Evolutionary conservation across 2,113 vertebrate species (phyloP).

Genomic region (Bubo scandiacus): DNA sequence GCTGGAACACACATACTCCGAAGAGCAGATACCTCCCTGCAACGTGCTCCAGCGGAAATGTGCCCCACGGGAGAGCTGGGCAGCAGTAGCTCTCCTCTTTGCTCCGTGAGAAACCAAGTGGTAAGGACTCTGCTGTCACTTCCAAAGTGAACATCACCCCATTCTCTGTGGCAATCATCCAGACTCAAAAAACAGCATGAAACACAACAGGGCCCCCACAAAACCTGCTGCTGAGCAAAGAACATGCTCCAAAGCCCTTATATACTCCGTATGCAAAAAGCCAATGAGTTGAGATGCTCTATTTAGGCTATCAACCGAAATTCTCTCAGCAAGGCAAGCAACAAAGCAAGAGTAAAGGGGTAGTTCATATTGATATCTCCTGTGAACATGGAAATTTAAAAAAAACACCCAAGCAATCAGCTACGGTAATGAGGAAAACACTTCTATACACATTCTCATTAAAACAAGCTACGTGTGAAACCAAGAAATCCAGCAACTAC

Average conservation of each 20-base stretch:
- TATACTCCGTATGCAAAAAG: fast-evolving
- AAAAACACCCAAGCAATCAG: neutral
- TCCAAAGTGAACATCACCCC: neutral
- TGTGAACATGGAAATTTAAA: fast-evolving
- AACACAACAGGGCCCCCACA: neutral
- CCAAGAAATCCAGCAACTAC: neutral
- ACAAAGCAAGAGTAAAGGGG: neutral
- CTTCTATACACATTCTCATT: neutral
- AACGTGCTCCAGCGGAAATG: fast-evolving
- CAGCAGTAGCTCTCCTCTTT: neutral
- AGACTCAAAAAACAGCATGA: neutral
- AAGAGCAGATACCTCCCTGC: neutral
- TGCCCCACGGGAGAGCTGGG: fast-evolving
- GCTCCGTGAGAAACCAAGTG: neutral
- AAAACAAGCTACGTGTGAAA: neutral
- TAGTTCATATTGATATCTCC: fast-evolving
- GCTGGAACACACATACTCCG: fast-evolving
- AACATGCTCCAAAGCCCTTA: neutral
- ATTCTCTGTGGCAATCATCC: neutral
- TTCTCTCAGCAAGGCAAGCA: neutral
- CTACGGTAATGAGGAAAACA: neutral
- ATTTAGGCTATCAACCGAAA: neutral
- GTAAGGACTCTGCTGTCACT: neutral
- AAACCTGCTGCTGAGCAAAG: neutral
- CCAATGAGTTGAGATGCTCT: neutral